phyloP scores from a whole-genome alignment of 2,888 invertebrate genomes.

The Drosophila sordidapex region DNA sequence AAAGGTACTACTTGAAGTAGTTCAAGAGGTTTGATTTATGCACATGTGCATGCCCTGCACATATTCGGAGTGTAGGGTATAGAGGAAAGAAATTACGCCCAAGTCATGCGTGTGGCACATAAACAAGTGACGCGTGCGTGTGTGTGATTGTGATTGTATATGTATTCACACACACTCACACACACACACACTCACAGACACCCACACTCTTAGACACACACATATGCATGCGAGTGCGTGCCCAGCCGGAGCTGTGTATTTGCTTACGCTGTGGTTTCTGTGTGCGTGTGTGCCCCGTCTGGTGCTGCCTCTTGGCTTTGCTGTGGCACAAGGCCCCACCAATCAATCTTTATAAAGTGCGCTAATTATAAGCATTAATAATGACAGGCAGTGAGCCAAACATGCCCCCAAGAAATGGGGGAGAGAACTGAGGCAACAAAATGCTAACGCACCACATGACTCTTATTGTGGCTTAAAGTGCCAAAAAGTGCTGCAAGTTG shows the following conservation, averaged over 20 bases:
- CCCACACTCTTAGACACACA: neutral
- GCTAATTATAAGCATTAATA: constrained; percentile 76
- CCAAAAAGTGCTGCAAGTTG: constrained; percentile 2
- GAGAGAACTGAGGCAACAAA: neutral
- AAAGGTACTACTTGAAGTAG: too few species aligned
- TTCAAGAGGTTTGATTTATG: neutral
- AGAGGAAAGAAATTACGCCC: constrained; percentile 58
- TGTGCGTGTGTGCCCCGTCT: constrained; percentile 37
- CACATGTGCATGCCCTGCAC: neutral
- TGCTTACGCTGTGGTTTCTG: constrained; percentile 64
- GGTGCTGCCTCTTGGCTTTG: constrained; percentile 36
- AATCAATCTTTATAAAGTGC: constrained; percentile 76
- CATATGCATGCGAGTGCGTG: constrained; percentile 16
- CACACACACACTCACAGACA: neutral
- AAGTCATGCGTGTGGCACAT: constrained; percentile 74
- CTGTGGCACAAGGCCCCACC: constrained; percentile 48
- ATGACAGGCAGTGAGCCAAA: constrained; percentile 56
- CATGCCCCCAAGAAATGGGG: neutral
- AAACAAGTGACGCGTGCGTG: constrained; percentile 59
- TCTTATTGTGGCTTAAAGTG: constrained; percentile 33
- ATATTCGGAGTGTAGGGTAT: constrained; percentile 18
- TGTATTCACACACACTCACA: neutral
- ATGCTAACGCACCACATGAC: constrained; percentile 16
- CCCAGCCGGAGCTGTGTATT: constrained; percentile 34
- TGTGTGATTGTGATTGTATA: constrained; percentile 21